Percentiles rank a stretch among this genome's conserved stretches.
Evolutionary conservation across 2,113 vertebrate genomes (phyloP).

Genomic region (Corythornis madagascariensis): DNA sequence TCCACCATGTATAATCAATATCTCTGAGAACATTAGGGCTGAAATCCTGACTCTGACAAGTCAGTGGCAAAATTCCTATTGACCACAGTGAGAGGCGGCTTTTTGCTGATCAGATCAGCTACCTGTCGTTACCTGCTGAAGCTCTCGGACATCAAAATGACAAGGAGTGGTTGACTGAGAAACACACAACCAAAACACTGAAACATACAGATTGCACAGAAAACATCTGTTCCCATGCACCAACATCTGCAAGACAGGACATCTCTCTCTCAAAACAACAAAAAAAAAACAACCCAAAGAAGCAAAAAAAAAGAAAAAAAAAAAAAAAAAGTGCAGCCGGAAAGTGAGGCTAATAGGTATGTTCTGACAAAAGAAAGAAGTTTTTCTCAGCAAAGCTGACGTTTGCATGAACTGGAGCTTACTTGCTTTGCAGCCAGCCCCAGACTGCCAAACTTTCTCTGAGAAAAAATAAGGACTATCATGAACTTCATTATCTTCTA

Average conservation of each 20-base stretch:
- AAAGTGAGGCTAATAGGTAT: neutral
- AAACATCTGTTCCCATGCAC: neutral
- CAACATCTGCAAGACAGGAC: neutral
- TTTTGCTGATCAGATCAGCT: neutral
- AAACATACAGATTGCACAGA: neutral
- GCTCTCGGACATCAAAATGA: accelerated
- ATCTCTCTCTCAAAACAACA: no score
- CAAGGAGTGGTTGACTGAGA: neutral
- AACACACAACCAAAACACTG: neutral
- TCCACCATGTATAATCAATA: neutral
- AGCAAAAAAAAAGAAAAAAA: neutral
- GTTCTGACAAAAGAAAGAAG: neutral
- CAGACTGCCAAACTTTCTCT: neutral
- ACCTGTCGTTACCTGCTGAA: neutral
- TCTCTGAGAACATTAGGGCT: neutral
- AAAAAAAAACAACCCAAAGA: neutral
- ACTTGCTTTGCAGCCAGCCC: neutral
- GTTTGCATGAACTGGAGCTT: neutral
- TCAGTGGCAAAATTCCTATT: neutral
- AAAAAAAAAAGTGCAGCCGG: neutral
- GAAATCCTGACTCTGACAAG: neutral
- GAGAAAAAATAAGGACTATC: constrained; percentile 9
- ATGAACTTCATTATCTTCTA: constrained; percentile 53
- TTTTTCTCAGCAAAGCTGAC: neutral
- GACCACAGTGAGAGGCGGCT: neutral